Conservation (phyloP, 2,113 vertebrate genomes). For the Podarcis muralis region DNA sequence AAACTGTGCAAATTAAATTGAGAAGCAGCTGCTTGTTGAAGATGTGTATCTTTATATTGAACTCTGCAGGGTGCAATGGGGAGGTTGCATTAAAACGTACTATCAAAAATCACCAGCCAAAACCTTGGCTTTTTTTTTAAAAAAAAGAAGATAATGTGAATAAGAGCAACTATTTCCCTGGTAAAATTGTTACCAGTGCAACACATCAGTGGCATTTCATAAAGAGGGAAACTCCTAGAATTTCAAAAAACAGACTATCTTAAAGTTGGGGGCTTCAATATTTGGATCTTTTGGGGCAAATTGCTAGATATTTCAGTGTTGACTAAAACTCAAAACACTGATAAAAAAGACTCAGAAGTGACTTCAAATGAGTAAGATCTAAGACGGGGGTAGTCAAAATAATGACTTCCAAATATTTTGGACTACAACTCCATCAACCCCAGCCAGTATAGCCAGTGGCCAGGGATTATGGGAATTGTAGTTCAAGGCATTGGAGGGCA, state of each 20-base stretch:
- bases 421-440: too few relatives aligned
- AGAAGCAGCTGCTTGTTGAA: slow-evolving; percentile 87
- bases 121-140: slow-evolving; percentile 44
- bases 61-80: slow-evolving; percentile 70
- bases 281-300: neutral
- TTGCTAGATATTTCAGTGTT: neutral
- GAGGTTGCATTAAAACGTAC: slow-evolving; percentile 68
- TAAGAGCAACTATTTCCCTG: slow-evolving; percentile 29
- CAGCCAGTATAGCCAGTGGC: too few relatives aligned
- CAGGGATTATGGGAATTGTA: neutral
- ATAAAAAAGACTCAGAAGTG: neutral
- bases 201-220: slow-evolving; percentile 10
- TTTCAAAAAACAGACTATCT: slow-evolving; percentile 14
- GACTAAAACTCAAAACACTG: neutral
- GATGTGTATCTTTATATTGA: slow-evolving; percentile 95
- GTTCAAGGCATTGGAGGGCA: neutral
- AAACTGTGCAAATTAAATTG: slow-evolving; percentile 94
- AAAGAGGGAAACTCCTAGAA: slow-evolving; percentile 37
- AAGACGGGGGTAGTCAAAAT: neutral
- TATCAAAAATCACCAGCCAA: slow-evolving; percentile 64
- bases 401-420: too few relatives aligned
- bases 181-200: slow-evolving; percentile 32
- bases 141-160: slow-evolving; percentile 54
- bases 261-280: slow-evolving; percentile 3
- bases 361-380: neutral